These are phyloP conservation scores for Halcyon leucocephala DNA, from an alignment of 2,797 vertebrate genomes.

Conservation along the genomic window DNA sequence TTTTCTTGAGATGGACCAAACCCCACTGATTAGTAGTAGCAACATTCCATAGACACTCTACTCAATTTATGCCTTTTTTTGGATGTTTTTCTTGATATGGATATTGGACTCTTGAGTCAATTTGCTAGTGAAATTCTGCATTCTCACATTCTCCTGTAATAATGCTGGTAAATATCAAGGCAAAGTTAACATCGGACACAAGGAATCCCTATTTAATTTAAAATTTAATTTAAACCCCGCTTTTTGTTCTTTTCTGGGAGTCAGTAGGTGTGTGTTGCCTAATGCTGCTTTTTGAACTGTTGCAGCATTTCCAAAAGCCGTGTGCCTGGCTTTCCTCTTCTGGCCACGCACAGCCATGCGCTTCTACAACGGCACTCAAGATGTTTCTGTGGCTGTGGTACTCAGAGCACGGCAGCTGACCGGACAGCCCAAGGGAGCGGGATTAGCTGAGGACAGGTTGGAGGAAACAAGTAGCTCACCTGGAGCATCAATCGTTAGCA, in stretches of 20 bases:
- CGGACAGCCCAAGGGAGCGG: not conserved
- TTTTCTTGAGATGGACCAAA: not conserved
- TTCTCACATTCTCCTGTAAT: not conserved
- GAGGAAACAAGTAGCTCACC: not conserved
- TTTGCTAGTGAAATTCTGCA: not conserved
- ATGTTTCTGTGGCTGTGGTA: not conserved
- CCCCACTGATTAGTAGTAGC: not conserved
- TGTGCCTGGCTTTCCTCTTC: not conserved
- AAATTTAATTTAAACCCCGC: not conserved
- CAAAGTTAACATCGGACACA: not conserved
- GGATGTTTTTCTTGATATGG: not conserved
- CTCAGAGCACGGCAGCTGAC: not conserved
- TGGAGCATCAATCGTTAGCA: not conserved
- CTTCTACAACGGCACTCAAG: not conserved
- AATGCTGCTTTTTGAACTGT: not conserved
- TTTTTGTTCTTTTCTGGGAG: not conserved
- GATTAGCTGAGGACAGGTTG: not conserved
- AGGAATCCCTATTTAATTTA: not conserved
- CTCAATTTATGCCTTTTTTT: not conserved
- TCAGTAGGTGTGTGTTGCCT: not conserved
- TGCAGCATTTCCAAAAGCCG: not conserved
- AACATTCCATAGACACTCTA: not conserved
- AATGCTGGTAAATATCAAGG: not conserved
- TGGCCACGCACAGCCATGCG: accelerated
- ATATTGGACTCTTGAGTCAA: not conserved